Evolutionary conservation across 1,140 invertebrate species (phyloP), one percentile per base, ranked within the genome.

Genomic region (Harpegnathos saltator): DNA sequence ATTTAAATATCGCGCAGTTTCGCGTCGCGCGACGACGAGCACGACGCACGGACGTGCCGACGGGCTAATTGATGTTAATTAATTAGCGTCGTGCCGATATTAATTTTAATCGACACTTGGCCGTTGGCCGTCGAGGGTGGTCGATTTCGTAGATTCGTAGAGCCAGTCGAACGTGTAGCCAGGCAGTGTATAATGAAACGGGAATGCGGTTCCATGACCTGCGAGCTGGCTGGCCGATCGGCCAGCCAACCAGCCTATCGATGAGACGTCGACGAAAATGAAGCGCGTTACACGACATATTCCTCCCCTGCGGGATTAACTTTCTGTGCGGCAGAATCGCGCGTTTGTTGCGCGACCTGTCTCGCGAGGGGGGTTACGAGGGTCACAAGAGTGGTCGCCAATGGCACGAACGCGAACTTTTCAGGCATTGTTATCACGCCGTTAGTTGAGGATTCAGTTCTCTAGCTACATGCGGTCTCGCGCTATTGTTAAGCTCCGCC

Each of bases 371-470:
- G n/a, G n/a, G n/a, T n/a, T n/a, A n/a, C n/a, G n/a, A n/a, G n/a
- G n/a, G n/a, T n/a, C n/a, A 61, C 12, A 3, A 48, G 14, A 2
- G 7, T 9, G 48, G n/a, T 50, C 52, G 71, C n/a, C 14, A 48
- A 50, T 50, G 24, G 22, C 44, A 44, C n/a, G 33, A 65, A 19
- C 38, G n/a, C 24, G 5, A 71, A 85, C 48, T 85, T 84, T 84
- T 84, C 81, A 54, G 33, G 52, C 24, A 62, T 89, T 85, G 85
- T 89, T 86, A 83, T 89, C 69, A 48, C 74, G 85, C 22, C 59
- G 48, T 56, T 87, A 83, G 59, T 87, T 87, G 71, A 17, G 59
- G 19, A 86, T 87, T 88, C 74, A 62, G 83, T 81, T 74, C 24
- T 12, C 62, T 38, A 5, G 29, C 22, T 61, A 48, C 50, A 44